Evolutionary conservation across 2,113 vertebrate species (phyloP), one percentile per base, ranked within the genome.

Genomic region (Cariama cristata): DNA sequence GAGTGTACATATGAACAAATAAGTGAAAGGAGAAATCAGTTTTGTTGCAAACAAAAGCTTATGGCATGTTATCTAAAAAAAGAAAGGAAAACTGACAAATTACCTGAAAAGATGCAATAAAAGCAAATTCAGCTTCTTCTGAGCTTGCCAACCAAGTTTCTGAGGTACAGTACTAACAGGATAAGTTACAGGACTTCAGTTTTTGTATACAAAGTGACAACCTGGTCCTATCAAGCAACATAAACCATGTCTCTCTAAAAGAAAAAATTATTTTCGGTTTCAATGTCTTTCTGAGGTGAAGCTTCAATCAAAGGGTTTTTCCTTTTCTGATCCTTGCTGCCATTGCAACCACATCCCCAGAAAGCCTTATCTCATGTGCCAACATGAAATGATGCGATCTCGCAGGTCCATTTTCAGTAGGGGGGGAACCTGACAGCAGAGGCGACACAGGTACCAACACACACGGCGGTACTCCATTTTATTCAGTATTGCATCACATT

Each of bases 391-490:
- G 2, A 53, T 18, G 11, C 24, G 49, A 83, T 45, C 67, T n/a
- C 20, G 45, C 35, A 62, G 21, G 32, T 47, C 15, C 4, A 4
- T 15, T 63, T 71, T 49, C 2, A 2, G n/a, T 14, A 73, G 15
- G 11, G 74, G 4, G 4, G 8, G 44, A 80, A 71, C 12, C 0
- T 2, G n/a, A 53, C 63, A 86, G 66, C 28, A 79, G 44, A 84
- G 38, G 35, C 1, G 3, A 42, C 21, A 19, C 12, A 56, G 19
- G 18, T 53, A 56, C 27, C 58, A 88, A 33, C 2, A 15, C 15
- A 63, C 0, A 0, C 0, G 1, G 10, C n/a, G 6, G 13, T 21
- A 9, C 8, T 55, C 8, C 11, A 11, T 63, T 79, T 59, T 33
- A 69, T 68, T 79, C 33, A 64, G 9, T 23, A 62, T 8, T 40